Evolutionary conservation across 2,888 invertebrate genomes (phyloP).

Genomic region (Trissolcus japonicus): DNA sequence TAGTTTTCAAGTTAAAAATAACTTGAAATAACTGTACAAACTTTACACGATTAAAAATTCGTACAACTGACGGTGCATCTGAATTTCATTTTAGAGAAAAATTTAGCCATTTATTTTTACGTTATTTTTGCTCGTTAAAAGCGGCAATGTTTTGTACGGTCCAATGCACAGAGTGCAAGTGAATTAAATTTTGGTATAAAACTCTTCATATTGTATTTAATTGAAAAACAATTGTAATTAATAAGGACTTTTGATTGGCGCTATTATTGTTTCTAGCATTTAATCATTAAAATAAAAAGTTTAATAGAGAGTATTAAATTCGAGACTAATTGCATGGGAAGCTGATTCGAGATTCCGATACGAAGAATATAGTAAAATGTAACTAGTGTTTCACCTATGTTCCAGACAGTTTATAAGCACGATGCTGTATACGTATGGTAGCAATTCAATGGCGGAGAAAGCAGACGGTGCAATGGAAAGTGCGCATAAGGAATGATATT

Average conservation of each 20-base stretch:
- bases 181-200: no score
- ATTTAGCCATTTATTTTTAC: not conserved
- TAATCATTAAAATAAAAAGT: no score
- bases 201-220: no score
- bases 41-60: slow-evolving; percentile 17
- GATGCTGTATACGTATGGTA: slow-evolving; percentile 3
- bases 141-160: no score
- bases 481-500: slow-evolving; percentile 39
- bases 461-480: slow-evolving; percentile 43
- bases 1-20: slow-evolving; percentile 46
- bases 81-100: slow-evolving; percentile 3
- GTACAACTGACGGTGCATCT: not conserved
- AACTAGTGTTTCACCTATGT: slow-evolving; percentile 3
- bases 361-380: no score
- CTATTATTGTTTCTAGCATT: no score
- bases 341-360: no score
- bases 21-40: slow-evolving; percentile 39
- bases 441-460: slow-evolving; percentile 35
- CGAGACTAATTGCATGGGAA: not conserved
- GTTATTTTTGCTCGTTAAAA: no score
- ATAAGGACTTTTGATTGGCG: no score
- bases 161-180: no score
- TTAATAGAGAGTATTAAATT: not conserved
- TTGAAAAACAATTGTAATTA: no score
- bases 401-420: slow-evolving; percentile 12